Percentiles rank a stretch among this genome's conserved stretches.
phyloP scores from a whole-genome alignment of 2,797 vertebrate genomes.

The Myotis vivesi region DNA sequence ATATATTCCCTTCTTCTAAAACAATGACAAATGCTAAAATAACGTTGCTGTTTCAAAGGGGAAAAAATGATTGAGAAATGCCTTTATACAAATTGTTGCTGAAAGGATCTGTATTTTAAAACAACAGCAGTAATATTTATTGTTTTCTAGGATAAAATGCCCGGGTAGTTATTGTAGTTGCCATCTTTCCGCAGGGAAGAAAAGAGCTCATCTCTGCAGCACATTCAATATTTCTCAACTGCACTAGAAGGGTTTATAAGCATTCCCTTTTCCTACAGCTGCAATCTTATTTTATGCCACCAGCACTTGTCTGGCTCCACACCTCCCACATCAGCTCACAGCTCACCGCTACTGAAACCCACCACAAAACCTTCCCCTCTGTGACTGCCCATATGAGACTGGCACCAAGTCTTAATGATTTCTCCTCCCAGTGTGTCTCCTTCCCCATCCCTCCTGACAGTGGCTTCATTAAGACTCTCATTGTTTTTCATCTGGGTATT shows the following conservation, averaged over 20 bases:
- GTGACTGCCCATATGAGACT: not conserved
- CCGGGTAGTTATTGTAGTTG: not conserved
- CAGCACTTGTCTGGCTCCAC: not conserved
- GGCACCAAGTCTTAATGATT: not conserved
- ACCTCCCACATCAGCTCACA: not conserved
- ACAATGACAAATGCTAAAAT: constrained; percentile 31
- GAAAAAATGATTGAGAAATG: not conserved
- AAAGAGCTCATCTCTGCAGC: not conserved
- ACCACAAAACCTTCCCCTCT: not conserved
- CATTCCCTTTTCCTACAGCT: not conserved
- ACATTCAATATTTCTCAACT: not conserved
- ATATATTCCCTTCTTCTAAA: not conserved
- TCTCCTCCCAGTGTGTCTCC: not conserved
- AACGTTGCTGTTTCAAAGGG: constrained; percentile 22
- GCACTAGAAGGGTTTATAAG: not conserved
- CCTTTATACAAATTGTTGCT: constrained; percentile 34
- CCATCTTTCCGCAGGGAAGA: not conserved
- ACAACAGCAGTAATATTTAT: not conserved
- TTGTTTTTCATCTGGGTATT: not conserved
- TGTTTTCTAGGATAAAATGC: constrained; percentile 32
- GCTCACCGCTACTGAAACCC: not conserved
- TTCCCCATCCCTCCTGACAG: not conserved
- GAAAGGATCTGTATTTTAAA: constrained; percentile 53
- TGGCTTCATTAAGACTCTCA: not conserved
- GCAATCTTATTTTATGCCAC: not conserved